A percentile compares a stretch with the other conserved stretches of the same genome.
These are phyloP conservation scores for Tachina fera DNA, from an alignment of 2,888 invertebrate genomes.

Conservation along the genomic window DNA sequence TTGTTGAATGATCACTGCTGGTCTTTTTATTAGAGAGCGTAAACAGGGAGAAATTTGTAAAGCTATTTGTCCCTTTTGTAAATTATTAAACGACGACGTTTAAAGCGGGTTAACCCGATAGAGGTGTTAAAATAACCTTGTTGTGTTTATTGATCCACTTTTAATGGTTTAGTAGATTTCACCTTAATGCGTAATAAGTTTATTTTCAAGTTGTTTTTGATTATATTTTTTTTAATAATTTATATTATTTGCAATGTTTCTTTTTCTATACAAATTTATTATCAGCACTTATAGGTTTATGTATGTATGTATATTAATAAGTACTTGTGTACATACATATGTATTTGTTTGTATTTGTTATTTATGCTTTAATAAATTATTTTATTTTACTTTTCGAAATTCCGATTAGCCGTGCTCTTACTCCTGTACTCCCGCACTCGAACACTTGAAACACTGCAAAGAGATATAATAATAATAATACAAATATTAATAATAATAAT, in stretches of 20 bases:
- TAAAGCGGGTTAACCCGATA: constrained; percentile 16
- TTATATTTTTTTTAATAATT: background rate
- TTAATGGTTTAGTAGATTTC: constrained; percentile 22
- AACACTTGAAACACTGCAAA: constrained; percentile 51
- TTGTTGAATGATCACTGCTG: background rate
- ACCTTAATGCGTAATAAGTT: constrained; percentile 34
- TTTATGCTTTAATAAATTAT: background rate
- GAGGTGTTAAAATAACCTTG: constrained; percentile 35
- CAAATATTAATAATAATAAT: background rate
- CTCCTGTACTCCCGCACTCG: constrained; percentile 32
- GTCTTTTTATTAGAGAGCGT: constrained; percentile 21
- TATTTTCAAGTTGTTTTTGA: constrained; percentile 2
- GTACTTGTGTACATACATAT: background rate
- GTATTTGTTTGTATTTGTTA: background rate
- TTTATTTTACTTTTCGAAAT: constrained; percentile 12
- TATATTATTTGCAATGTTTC: background rate
- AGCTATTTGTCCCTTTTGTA: background rate
- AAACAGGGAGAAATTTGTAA: background rate
- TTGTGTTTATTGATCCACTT: constrained; percentile 4
- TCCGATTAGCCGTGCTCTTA: constrained; percentile 32
- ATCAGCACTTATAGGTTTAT: constrained; percentile 6
- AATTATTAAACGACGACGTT: background rate
- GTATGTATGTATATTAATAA: background rate
- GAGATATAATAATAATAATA: constrained; percentile 9
- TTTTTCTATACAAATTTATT: constrained; percentile 7